Evolutionary conservation across 2,888 invertebrate species (phyloP), one percentile per base, ranked within the genome.

Genomic region (Microctonus hyperodae): DNA sequence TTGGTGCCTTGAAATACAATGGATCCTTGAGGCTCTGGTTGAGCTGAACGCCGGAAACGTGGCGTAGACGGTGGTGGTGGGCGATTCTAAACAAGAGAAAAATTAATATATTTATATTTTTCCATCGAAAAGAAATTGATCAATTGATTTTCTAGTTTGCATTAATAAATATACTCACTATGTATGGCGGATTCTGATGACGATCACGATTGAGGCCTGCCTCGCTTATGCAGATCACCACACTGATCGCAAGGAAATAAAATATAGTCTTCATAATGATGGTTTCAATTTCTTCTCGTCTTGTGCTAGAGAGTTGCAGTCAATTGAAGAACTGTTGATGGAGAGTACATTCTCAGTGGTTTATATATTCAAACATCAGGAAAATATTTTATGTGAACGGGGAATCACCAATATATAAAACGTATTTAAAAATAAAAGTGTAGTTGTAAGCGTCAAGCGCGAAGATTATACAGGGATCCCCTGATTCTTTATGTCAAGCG

Each of bases 21-120:
- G 0, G 73, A 73, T 51, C 75, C 75, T 28, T 70, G 65, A 1
- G 73, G 72, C 6, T 72, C 50, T 0, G 64, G 74, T 57, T 68
- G 35, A 10, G 68, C 55, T 1, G 69, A 70, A 7, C 65, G 62
- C 7, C 69, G 67, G 37, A 58, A 67, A 3, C 69, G 44, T 20
- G n/a, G 4, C n/a, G 48, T 4, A 16, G 13, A 9, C 48, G 10
- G 22, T 2, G 2, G 4, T 50, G 20, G 20, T 50, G 48, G 22
- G 3, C 40, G 13, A n/a, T 50, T 50, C 22, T 20, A 20, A 50
- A 50, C n/a, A n/a, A n/a, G n/a, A n/a, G n/a, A 10, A 5, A 28
- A 3, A 28, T 7, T 5, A 7, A 28, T 28, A 28, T 3, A 28
- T 28, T 28, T 7, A 28, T 28, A 28, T 3, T 28, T 7, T 28